Percentiles rank a stretch among this genome's conserved stretches.
Evolutionary conservation across 2,888 invertebrate species (phyloP).

Genomic region (Lithophane leautieri): DNA sequence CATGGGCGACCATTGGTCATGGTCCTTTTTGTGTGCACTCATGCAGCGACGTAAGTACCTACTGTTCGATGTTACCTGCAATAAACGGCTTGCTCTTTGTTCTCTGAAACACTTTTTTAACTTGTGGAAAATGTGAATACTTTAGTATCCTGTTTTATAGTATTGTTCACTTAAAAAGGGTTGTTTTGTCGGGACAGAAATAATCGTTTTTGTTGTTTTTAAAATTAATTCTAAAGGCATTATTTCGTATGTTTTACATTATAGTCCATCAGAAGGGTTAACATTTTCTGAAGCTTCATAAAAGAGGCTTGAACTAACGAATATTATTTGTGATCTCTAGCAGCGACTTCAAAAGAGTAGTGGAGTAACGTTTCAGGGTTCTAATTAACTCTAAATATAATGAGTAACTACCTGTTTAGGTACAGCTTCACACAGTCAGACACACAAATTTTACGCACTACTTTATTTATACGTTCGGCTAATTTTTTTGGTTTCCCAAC

Average conservation of each 20-base stretch:
- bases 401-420: slow-evolving; percentile 7
- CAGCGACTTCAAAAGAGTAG: slow-evolving; percentile 52
- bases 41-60: slow-evolving; percentile 23
- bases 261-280: slow-evolving; percentile 28
- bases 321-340: slow-evolving; percentile 46
- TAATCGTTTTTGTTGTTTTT: not conserved
- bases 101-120: slow-evolving; percentile 1
- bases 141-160: not conserved
- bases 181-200: not conserved
- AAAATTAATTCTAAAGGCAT: not conserved
- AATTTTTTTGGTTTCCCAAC: slow-evolving; percentile 1
- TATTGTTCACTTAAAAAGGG: not conserved
- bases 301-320: slow-evolving; percentile 36
- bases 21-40: slow-evolving; percentile 44
- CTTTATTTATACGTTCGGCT: not conserved
- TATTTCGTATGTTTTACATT: not conserved
- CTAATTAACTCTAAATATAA: slow-evolving; percentile 26
- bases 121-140: slow-evolving; percentile 1
- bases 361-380: slow-evolving; percentile 10
- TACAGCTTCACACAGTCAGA: not conserved
- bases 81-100: slow-evolving; percentile 10
- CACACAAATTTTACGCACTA: not conserved
- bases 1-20: slow-evolving; percentile 32
- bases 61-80: slow-evolving; percentile 27
- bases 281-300: slow-evolving; percentile 28